Base-by-base conservation (phyloP, 2,797 vertebrate species). In the Pelochelys cantorii region DNA sequence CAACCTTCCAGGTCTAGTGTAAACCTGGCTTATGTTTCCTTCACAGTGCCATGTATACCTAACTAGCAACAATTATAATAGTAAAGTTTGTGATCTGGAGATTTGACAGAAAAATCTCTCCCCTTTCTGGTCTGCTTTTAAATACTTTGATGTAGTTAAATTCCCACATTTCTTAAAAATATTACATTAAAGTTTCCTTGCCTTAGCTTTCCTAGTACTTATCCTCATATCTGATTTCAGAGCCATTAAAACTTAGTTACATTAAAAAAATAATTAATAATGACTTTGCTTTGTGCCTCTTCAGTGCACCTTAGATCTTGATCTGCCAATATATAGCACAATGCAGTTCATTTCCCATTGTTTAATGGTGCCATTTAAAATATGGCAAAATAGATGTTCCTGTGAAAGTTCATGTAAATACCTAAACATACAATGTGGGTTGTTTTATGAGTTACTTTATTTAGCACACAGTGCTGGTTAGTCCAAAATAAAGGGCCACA, bases 391-490 rank as follows among this genome's bases (percentile, higher is more conserved):
- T 37, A 87, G 88, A 88, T 17, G 74, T 94, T 93, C 86, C 83
- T 81, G 10, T 88, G 79, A 95, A 92, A 95, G 93, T 14, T 80
- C 48, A 12, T 17, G 7, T 85, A 89, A 89, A 94, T 93, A 55
- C 81, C 86, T 93, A 81, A 82, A 53, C 34, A 59, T 34, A 34
- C 77, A 92, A 55, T 83, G 48, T 82, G 92, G 78, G 86, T 48
- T 84, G 42, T 89, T 91, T 80, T 29, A 81, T 4, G 2, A 93
- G 55, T 95, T 90, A 54, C 20, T 81, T 90, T 83, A 74, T 78
- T 74, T 79, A 94, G 56, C 34, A 93, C 92, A 85, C 89, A 83
- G 55, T 90, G 60, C 48, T 22, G 84, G 60, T 79, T 85, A 86
- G 23, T 25, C 2, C 23, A 79, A 88, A 80, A 93, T 83, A 90